These are phyloP conservation scores for Drosophila maculinotata DNA, from an alignment of 2,888 invertebrate genomes.

Conservation along the genomic window DNA sequence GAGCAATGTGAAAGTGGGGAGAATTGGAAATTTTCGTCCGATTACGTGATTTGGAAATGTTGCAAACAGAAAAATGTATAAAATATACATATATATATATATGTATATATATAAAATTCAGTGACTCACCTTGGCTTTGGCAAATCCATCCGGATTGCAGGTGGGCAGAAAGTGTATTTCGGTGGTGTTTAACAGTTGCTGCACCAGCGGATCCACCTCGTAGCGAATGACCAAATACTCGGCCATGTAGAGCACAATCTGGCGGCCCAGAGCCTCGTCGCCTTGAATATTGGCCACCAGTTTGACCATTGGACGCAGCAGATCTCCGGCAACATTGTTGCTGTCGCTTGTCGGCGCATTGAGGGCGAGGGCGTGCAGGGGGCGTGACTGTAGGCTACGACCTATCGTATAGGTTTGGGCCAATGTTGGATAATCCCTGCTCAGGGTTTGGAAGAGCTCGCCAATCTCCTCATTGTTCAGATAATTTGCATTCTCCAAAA, in stretches of 20 bases:
- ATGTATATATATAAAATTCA: no score
- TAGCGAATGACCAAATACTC: constrained; percentile 92
- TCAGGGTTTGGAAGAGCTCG: constrained; percentile 87
- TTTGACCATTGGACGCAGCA: constrained; percentile 94
- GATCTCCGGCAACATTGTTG: constrained; percentile 75
- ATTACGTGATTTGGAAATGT: no score
- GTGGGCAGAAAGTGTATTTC: constrained; percentile 98
- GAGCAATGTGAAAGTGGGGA: no score
- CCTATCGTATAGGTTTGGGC: constrained; percentile 92
- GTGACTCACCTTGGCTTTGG: constrained; percentile 89
- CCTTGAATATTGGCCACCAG: constrained; percentile 98
- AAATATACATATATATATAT: background rate
- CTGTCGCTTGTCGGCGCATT: constrained; percentile 87
- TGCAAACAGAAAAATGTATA: no score
- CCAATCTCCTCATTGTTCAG: constrained; percentile 89
- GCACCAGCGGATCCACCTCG: constrained; percentile 88
- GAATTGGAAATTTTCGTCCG: no score
- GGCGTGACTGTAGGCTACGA: constrained; percentile 91
- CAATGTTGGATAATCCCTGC: constrained; percentile 88
- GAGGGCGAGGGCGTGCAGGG: constrained; percentile 90
- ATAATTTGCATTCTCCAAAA: constrained; percentile 86
- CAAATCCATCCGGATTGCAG: constrained; percentile 98
- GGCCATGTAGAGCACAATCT: constrained; percentile 92
- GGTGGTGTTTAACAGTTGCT: constrained; percentile 88
- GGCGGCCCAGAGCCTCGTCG: constrained; percentile 94